Evolutionary conservation across 2,888 invertebrate genomes (phyloP), one percentile per base, ranked within the genome.

Genomic region (Melanchra persicariae): DNA sequence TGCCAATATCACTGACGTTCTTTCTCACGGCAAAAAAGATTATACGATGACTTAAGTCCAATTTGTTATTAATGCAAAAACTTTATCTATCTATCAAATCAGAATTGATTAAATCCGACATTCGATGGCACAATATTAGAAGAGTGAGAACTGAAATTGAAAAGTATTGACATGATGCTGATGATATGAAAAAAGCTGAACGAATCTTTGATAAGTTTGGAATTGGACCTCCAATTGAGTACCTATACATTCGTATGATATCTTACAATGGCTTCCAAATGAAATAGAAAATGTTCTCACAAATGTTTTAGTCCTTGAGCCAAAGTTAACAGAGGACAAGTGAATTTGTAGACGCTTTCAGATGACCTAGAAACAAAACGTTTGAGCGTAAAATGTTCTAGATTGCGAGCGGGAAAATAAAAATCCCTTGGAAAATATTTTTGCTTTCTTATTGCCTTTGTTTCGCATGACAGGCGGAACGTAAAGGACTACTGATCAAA

Each of bases 1-100:
- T 93, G 93, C 88, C 93, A 93, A 93, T 93, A 92, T 87, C 92
- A 92, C 87, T 89, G 89, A 89, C 90, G 89, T 93, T 90, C 89
- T 89, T 87, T 87, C 83, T 89, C 89, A 89, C 84, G 82, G 85
- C 77, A 86, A 89, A 91, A 91, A 87, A 87, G 85, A 83, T 84
- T 85, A 83, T 80, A 76, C 64, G 17, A 73, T 15, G 26, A 70
- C 24, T 57, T n/a, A 26, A 63, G 24, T 54, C 24, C 19, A 34
- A 74, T 55, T 34, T 51, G 12, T 51, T 66, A 19, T 22, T 34
- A 57, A 49, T 70, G 66, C 64, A 84, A 84, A 81, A 78, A 77
- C 78, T 83, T 84, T 78, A 71, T 72, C 70, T 59, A 65, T 70
- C 70, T 30, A 70, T 77, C 67, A 79, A 15, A 15, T 76, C 37